phyloP scores from a whole-genome alignment of 1,140 invertebrate species.

The Odontomachus brunneus region DNA sequence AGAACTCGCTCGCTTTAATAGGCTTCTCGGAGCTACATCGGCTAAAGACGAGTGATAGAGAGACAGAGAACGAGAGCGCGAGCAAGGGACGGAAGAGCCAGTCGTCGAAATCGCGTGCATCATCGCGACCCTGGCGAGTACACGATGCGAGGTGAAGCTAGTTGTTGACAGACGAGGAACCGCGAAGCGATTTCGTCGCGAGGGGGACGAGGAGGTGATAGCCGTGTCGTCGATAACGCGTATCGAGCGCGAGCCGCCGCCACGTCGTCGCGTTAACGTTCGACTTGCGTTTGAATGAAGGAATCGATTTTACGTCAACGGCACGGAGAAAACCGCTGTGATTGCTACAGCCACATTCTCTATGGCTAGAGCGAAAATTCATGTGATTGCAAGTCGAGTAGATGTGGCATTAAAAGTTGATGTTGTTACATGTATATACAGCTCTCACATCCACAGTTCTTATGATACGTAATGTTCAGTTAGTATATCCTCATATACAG shows the following conservation, averaged over 20 bases:
- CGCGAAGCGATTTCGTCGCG: background rate
- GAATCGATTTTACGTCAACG: constrained; percentile 24
- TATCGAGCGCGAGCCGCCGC: background rate
- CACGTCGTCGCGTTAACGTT: background rate
- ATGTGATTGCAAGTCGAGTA: too few species aligned
- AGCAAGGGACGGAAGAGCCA: too few species aligned
- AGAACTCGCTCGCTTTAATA: constrained; percentile 45
- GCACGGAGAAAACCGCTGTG: too few species aligned
- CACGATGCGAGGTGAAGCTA: background rate
- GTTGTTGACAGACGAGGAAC: background rate
- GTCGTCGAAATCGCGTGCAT: constrained; percentile 24
- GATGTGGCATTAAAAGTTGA: too few species aligned
- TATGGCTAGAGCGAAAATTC: too few species aligned
- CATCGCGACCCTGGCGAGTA: background rate
- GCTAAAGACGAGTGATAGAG: background rate
- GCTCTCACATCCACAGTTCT: too few species aligned
- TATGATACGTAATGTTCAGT: too few species aligned
- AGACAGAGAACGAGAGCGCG: constrained; percentile 7
- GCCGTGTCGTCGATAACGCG: background rate
- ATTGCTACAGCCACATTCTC: too few species aligned
- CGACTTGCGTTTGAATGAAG: background rate
- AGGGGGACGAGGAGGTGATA: background rate
- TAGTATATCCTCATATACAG: too few species aligned
- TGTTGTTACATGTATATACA: too few species aligned
- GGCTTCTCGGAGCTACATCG: constrained; percentile 13